These are phyloP conservation scores for Nomada goodeniana DNA, from an alignment of 2,888 invertebrate species.

Conservation along the genomic window DNA sequence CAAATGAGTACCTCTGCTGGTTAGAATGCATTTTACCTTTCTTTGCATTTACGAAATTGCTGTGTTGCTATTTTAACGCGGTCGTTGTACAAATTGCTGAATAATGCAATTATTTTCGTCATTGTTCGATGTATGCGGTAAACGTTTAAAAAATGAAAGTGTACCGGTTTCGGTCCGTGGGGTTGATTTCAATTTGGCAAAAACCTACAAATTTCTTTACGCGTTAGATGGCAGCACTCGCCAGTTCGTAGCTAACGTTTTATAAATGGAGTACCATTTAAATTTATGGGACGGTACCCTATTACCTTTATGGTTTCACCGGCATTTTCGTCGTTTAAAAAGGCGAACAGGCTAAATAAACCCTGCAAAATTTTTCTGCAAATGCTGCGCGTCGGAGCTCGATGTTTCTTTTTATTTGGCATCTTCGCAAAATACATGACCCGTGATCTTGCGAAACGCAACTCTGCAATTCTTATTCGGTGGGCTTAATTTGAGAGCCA, in stretches of 20 bases:
- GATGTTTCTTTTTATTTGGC: not conserved
- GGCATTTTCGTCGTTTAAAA: too few species aligned
- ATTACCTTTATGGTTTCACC: not conserved
- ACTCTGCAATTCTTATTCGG: too few species aligned
- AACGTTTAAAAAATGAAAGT: not conserved
- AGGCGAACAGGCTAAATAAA: too few species aligned
- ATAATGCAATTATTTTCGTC: not conserved
- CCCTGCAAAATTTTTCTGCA: too few species aligned
- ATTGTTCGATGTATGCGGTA: too few species aligned
- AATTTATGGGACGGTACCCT: not conserved
- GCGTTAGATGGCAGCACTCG: conserved; percentile 48
- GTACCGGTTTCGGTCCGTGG: not conserved
- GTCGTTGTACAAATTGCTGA: not conserved
- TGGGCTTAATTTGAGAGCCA: conserved; percentile 11
- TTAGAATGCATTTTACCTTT: not conserved
- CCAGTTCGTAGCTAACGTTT: not conserved
- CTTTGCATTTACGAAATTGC: not conserved
- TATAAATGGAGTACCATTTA: not conserved
- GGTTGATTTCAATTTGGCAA: conserved; percentile 6
- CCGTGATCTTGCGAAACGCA: not conserved
- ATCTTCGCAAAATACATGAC: not conserved
- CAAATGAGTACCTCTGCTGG: not conserved
- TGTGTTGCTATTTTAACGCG: not conserved
- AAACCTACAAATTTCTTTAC: not conserved
- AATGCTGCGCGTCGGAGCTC: not conserved